These are phyloP conservation scores for Microplitis deprimator DNA, from an alignment of 2,888 invertebrate species.

Conservation along the genomic window DNA sequence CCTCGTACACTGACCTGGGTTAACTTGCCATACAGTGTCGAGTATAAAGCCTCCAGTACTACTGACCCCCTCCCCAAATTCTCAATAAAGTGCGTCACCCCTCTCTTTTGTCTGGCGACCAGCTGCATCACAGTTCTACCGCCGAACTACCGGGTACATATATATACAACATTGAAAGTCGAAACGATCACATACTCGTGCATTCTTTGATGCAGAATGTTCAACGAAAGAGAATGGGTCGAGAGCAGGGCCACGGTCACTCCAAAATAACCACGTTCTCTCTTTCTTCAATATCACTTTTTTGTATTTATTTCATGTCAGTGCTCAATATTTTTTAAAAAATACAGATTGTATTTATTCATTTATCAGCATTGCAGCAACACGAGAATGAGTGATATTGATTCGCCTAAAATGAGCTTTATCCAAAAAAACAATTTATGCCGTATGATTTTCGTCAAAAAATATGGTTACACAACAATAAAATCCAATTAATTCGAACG, in stretches of 20 bases:
- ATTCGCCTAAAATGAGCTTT: background rate
- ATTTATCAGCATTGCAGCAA: background rate
- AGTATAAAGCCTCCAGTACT: slow-evolving; percentile 67
- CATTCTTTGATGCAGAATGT: slow-evolving; percentile 36
- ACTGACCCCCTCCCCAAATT: slow-evolving; percentile 60
- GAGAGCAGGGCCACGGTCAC: slow-evolving; percentile 69
- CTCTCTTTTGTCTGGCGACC: slow-evolving; percentile 27
- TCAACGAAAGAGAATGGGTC: slow-evolving; percentile 40
- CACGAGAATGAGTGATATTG: background rate
- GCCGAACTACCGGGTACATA: slow-evolving; percentile 28
- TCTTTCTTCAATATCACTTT: slow-evolving; percentile 25
- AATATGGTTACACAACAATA: slow-evolving; percentile 18
- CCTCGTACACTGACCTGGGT: slow-evolving; percentile 67
- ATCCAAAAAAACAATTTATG: slow-evolving; percentile 14
- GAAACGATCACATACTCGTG: slow-evolving; percentile 37
- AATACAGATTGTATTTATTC: background rate
- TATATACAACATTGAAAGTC: slow-evolving; percentile 5
- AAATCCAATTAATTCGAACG: no score
- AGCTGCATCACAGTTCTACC: slow-evolving; percentile 29
- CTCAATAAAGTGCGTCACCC: slow-evolving; percentile 39
- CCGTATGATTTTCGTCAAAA: slow-evolving; percentile 21
- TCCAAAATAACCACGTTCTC: slow-evolving; percentile 63
- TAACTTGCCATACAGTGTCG: slow-evolving; percentile 65
- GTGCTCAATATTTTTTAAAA: background rate
- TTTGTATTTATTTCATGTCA: slow-evolving; percentile 15